Base-by-base conservation (phyloP, 1,140 invertebrate species). In the Venustaconcha ellipsiformis region DNA sequence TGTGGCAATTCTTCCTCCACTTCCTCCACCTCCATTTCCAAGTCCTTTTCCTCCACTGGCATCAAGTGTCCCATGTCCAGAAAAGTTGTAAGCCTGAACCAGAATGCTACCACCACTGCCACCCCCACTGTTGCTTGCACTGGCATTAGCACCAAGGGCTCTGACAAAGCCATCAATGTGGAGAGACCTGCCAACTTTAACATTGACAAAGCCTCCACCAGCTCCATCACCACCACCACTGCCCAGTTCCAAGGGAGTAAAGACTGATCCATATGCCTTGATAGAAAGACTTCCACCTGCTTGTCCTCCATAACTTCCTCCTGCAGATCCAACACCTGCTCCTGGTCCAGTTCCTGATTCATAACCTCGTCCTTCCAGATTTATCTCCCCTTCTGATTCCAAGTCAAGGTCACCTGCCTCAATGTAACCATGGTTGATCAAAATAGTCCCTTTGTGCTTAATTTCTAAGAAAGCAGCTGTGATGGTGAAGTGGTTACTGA, bases 41-140 rank as follows among this genome's bases (percentile, higher is more conserved):
- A 30, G 20, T 14, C 83, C 82, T 70, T 71, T 64, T n/a, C 85
- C 85, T 79, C 85, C 85, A 66, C 75, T 80, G 14, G 72, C 83
- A 71, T 85, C 79, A 14, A 86, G 57, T 5, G 58, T 59, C 8
- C 85, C 85, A 72, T 83, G 83, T 11, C 85, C 85, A 69, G 81
- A 82, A 56, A 85, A 78, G 60, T 86, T 86, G 75, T 78, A 85
- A 8, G 83, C 79, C 55, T 80, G 67, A n/a, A 86, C 72, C 14
- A 85, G 74, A 48, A 86, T 80, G n/a, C 72, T 79, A 12, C 85
- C 85, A 18, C 85, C 85, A 74, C 81, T 83, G 6, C 85, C 85
- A 56, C 85, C 85, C 60, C 85, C 83, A 66, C 67, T 62, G 73
- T 73, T 71, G 64, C 63, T 67, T 23, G n/a, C 20, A 4, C 65